Evolutionary conservation across 2,888 invertebrate species (phyloP), one percentile per base, ranked within the genome.

Genomic region (Xylocampa areola): DNA sequence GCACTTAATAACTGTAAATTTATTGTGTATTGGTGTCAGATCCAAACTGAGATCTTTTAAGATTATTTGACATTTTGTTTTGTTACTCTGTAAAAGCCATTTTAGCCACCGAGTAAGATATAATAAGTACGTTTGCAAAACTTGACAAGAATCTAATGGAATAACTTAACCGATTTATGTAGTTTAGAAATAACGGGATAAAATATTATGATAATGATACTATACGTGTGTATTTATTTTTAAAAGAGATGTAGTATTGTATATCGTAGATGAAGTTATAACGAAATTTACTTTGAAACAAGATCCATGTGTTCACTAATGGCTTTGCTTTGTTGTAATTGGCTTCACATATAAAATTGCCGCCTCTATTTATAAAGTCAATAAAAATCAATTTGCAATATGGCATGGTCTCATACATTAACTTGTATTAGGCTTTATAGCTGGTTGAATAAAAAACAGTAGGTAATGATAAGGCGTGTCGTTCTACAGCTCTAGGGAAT

Each of bases 301-400:
- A 62, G 17, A 35, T 44, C 23, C 62, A 60, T 61, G 60, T 50
- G 60, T 67, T 37, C 32, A 23, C 61, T 60, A 68, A 60, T 63
- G 43, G 25, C 51, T 61, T 44, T 60, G 33, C 21, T 51, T 61
- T 51, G 52, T 47, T 41, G 25, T 53, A 39, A 48, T 44, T 61
- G 27, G 40, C 27, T 51, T 32, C 23, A 45, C 27, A 27, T 32
- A 40, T 7, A 16, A 10, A 19, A 21, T 40, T 33, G 8, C 29
- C 5, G 21, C 35, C 27, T 16, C 17, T 51, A 59, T 37, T 60
- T 35, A 19, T 44, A 14, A 50, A 63, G n/a, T 17, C 17, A 44
- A 68, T 45, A 51, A 43, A 37, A 10, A 68, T 40, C 36, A 36
- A 63, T 51, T 60, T 27, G 43, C 51, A 23, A 51, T 35, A 30